A percentile compares a stretch with the other conserved stretches of the same genome.
Evolutionary conservation across 2,888 invertebrate genomes (phyloP).

Genomic region (Chloroclystis v-ata): DNA sequence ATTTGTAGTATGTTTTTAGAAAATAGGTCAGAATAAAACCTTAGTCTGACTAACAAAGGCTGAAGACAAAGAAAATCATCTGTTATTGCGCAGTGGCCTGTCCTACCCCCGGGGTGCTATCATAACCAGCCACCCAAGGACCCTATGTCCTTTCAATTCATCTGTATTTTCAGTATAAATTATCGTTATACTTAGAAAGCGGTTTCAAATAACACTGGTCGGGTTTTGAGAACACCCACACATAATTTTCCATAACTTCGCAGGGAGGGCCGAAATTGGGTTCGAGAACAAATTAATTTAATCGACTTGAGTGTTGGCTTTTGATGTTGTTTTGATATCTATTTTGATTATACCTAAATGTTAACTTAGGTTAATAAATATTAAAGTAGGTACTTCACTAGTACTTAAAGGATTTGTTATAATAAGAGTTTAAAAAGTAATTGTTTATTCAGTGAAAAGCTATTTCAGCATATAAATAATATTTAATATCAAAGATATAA

Average conservation of each 20-base stretch:
- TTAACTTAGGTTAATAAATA: neutral
- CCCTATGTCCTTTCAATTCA: conserved; percentile 23
- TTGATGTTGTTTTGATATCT: conserved; percentile 14
- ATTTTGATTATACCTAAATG: neutral
- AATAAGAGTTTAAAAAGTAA: no score
- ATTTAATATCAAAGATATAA: no score
- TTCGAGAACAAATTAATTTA: conserved; percentile 18
- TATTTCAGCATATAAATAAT: no score
- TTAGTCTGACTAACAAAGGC: conserved; percentile 24
- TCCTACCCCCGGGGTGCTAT: conserved; percentile 31
- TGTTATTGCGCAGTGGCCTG: conserved; percentile 40
- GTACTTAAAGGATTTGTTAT: neutral
- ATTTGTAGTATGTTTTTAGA: conserved; percentile 11
- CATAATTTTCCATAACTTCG: conserved; percentile 14
- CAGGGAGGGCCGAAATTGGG: conserved; percentile 14
- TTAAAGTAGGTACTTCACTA: neutral
- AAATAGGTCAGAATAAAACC: conserved; percentile 24
- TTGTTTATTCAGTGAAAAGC: no score
- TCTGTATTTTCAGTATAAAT: conserved; percentile 12
- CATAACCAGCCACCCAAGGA: conserved; percentile 32
- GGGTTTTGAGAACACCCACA: conserved; percentile 18
- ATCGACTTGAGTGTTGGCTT: conserved; percentile 12
- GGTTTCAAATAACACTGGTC: conserved; percentile 19
- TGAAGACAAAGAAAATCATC: conserved; percentile 42
- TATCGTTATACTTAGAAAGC: conserved; percentile 10